Evolutionary conservation across 2,113 vertebrate genomes (phyloP).

Genomic region (Fulica atra): DNA sequence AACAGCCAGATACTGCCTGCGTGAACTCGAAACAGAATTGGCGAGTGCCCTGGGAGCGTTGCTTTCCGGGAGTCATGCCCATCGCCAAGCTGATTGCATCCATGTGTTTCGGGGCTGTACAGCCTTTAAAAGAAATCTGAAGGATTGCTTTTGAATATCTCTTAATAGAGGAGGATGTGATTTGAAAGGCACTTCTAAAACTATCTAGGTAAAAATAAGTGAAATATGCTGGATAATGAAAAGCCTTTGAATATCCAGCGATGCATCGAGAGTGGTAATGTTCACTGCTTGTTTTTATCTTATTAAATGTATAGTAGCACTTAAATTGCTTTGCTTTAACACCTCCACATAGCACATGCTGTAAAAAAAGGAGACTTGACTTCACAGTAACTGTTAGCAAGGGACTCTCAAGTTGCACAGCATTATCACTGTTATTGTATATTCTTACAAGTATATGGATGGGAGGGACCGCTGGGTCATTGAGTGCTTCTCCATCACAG

Average conservation of each 20-base stretch:
- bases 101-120: not conserved
- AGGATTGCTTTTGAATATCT: conserved; percentile 11
- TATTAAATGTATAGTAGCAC: conserved; percentile 20
- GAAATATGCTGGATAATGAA: conserved; percentile 25
- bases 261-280: not conserved
- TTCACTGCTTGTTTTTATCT: conserved; percentile 30
- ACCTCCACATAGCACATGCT: not conserved
- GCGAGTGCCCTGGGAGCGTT: not conserved
- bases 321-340: conserved; percentile 41
- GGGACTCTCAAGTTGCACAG: not conserved
- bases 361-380: not conserved
- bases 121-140: conserved; percentile 6
- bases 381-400: not conserved
- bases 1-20: not conserved
- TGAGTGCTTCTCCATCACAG: not conserved
- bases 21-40: conserved; percentile 19
- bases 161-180: not conserved
- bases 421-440: not conserved
- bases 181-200: conserved; percentile 32
- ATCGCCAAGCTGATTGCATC: not conserved
- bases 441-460: not conserved
- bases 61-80: not conserved
- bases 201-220: conserved; percentile 28
- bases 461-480: not conserved
- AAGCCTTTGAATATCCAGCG: conserved; percentile 33